These are phyloP conservation scores for Triplophysa dalaica DNA, from an alignment of 2,113 vertebrate genomes.

Conservation along the genomic window DNA sequence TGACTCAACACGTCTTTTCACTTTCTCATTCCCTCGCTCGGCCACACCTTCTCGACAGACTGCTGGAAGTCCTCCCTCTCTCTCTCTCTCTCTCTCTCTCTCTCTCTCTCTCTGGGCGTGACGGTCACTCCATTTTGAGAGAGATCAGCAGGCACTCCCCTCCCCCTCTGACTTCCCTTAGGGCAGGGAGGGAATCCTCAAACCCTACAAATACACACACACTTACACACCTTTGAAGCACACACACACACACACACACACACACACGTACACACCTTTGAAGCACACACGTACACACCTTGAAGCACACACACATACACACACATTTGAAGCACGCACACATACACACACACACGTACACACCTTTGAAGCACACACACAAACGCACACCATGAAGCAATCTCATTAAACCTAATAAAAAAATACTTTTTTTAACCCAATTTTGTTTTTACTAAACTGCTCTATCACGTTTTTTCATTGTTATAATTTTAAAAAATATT, in stretches of 20 bases:
- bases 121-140: slow-evolving; percentile 16
- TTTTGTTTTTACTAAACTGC: no score
- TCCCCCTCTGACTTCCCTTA: slow-evolving; percentile 43
- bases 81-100: slow-evolving; percentile 19
- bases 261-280: not conserved
- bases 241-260: not conserved
- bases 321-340: not conserved
- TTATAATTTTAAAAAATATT: no score
- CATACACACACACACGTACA: not conserved
- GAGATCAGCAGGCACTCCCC: not conserved
- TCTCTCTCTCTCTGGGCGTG: slow-evolving; percentile 39
- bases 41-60: slow-evolving; percentile 72
- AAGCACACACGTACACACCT: not conserved
- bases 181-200: slow-evolving; percentile 43
- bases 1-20: slow-evolving; percentile 59
- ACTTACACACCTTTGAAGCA: not conserved
- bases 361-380: not conserved
- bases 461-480: no score
- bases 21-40: slow-evolving; percentile 55
- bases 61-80: slow-evolving; percentile 38
- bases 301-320: not conserved
- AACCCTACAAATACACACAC: not conserved
- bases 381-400: no score
- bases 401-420: no score
- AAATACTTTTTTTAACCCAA: no score